Conservation (phyloP, 2,113 vertebrate genomes). For the Hemiscyllium ocellatum region DNA sequence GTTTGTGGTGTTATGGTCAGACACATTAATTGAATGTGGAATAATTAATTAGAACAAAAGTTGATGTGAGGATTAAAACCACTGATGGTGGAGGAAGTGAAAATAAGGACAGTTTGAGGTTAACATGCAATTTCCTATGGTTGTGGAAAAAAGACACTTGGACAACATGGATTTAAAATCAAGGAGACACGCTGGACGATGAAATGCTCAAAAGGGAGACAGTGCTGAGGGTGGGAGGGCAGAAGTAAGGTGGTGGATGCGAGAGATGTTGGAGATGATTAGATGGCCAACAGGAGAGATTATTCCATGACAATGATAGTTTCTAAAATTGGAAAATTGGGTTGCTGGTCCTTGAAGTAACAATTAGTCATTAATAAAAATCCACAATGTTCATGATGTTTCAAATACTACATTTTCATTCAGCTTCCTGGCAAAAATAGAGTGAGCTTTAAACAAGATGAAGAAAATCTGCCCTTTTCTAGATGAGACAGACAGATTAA, state of each 20-base stretch:
- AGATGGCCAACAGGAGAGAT: not conserved
- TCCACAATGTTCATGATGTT: not conserved
- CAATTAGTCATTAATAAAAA: not conserved
- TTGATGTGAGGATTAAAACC: not conserved
- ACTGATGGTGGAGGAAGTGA: not conserved
- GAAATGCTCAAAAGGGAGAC: not conserved
- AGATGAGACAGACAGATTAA: not conserved
- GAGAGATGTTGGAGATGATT: not conserved
- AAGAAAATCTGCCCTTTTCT: not conserved
- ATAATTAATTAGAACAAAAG: not conserved
- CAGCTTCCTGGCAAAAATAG: not conserved
- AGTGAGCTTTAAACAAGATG: not conserved
- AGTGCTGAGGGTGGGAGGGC: no score
- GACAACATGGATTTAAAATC: not conserved
- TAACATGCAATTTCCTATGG: not conserved
- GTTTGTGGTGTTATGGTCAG: not conserved
- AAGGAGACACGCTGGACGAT: not conserved
- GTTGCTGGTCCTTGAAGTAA: not conserved
- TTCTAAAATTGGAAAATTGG: not conserved
- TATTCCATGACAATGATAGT: not conserved
- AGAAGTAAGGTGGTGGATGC: no score
- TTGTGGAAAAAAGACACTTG: not conserved
- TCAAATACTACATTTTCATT: not conserved
- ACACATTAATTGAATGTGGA: not conserved
- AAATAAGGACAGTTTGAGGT: not conserved